phyloP scores from a whole-genome alignment of 2,113 vertebrate species.

The Myocastor coypus region DNA sequence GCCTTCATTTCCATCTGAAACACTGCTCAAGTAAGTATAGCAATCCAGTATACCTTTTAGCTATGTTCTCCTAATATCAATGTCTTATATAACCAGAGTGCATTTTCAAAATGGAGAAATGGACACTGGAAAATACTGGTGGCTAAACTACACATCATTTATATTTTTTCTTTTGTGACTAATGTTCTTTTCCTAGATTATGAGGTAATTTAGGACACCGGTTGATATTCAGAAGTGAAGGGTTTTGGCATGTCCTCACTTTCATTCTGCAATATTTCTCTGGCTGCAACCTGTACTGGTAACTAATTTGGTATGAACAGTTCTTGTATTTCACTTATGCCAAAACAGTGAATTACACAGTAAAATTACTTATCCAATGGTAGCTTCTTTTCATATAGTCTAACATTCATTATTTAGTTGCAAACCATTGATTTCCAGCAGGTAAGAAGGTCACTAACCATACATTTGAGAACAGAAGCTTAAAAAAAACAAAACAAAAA shows the following conservation, averaged over 20 bases:
- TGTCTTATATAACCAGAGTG: not conserved
- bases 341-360: not conserved
- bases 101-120: conserved; percentile 47
- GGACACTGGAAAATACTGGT: not conserved
- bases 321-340: not conserved
- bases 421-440: not conserved
- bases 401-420: not conserved
- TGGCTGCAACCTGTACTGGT: not conserved
- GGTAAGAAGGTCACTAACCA: not conserved
- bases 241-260: not conserved
- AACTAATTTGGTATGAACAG: not conserved
- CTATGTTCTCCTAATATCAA: not conserved
- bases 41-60: not conserved
- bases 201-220: not conserved
- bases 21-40: not conserved
- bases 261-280: not conserved
- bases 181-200: conserved; percentile 2
- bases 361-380: not conserved
- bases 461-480: not conserved
- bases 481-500: not conserved
- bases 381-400: not conserved
- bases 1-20: not conserved
- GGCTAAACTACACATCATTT: not conserved
- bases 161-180: not conserved
- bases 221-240: not conserved